A percentile compares a stretch with the other conserved stretches of the same genome.
These are phyloP conservation scores for Venustaconcha ellipsiformis DNA, from an alignment of 1,140 invertebrate species.

Conservation along the genomic window DNA sequence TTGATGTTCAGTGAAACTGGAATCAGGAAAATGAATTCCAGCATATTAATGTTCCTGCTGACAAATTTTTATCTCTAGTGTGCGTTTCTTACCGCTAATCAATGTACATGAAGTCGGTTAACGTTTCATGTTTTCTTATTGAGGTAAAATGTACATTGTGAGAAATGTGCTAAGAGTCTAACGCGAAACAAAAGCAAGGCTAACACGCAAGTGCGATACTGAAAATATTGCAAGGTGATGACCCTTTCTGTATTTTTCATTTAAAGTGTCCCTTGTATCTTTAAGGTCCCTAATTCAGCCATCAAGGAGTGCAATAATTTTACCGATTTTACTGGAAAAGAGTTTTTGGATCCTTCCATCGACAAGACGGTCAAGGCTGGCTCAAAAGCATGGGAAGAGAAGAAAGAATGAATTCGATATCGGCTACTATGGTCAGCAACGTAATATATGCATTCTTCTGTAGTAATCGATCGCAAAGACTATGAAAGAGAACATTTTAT, in stretches of 20 bases:
- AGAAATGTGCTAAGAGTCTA: background rate
- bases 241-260: background rate
- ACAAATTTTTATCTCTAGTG: no score
- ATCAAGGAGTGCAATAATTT: constrained; percentile 43
- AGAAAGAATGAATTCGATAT: no score
- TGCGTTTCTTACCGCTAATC: no score
- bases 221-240: background rate
- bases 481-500: no score
- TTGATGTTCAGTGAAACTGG: no score
- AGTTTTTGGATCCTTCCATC: constrained; percentile 50
- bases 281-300: constrained; percentile 39
- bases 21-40: no score
- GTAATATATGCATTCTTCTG: no score
- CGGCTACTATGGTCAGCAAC: no score
- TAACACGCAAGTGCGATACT: background rate
- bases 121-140: background rate
- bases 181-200: background rate
- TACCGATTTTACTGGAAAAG: constrained; percentile 41
- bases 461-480: no score
- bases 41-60: no score
- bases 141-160: background rate
- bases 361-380: constrained; percentile 43
- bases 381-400: constrained; percentile 6
- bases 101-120: background rate
- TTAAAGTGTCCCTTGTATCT: background rate